These are phyloP conservation scores for Cataglyphis livida DNA, from an alignment of 2,888 invertebrate species.

Conservation along the genomic window DNA sequence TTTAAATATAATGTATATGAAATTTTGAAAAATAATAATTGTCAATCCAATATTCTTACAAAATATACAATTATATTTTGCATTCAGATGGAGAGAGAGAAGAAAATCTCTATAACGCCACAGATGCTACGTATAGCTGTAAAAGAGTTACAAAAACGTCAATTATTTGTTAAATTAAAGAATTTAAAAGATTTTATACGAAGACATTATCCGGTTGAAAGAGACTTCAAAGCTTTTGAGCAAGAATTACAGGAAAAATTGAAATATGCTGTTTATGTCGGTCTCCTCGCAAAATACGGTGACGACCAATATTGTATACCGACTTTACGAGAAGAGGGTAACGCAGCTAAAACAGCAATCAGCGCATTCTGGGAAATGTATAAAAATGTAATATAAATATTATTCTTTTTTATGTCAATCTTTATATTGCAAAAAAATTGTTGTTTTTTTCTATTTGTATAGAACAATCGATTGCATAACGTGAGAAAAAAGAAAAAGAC, in stretches of 20 bases:
- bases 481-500: conserved; percentile 12
- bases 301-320: conserved; percentile 75
- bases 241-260: conserved; percentile 74
- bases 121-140: conserved; percentile 76
- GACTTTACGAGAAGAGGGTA: conserved; percentile 74
- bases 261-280: conserved; percentile 75
- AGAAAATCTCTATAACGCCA: conserved; percentile 71
- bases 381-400: conserved; percentile 66
- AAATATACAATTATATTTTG: neutral
- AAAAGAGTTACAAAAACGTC: conserved; percentile 72
- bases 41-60: neutral
- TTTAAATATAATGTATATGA: neutral
- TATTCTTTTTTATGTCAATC: neutral
- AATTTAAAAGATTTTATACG: conserved; percentile 74
- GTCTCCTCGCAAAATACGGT: conserved; percentile 72
- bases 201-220: conserved; percentile 73
- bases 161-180: conserved; percentile 71
- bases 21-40: neutral
- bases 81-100: conserved; percentile 20
- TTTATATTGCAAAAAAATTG: neutral
- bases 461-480: conserved; percentile 21
- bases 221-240: conserved; percentile 63
- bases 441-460: neutral
- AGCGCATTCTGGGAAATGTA: conserved; percentile 76
- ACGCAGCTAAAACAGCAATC: conserved; percentile 64